Percentiles rank a stretch among this genome's conserved stretches.
Conservation (phyloP, 2,113 vertebrate genomes). For the Centropristis striata region DNA sequence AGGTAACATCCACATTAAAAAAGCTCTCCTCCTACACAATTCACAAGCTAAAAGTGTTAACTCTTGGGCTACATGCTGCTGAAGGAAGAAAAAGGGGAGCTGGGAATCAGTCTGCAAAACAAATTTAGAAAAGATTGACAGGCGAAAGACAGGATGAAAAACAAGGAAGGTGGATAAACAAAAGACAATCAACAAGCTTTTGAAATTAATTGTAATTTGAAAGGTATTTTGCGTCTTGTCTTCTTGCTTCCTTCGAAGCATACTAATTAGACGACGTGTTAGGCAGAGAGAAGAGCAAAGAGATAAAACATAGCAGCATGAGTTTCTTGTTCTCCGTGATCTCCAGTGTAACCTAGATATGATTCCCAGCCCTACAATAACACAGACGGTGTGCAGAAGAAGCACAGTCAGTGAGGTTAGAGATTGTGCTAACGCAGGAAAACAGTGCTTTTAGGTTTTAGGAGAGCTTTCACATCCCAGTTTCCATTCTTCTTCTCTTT, state of each 20-base stretch:
- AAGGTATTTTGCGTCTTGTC: constrained; percentile 41
- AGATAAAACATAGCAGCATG: constrained; percentile 50
- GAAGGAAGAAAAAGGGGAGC: too few relatives aligned
- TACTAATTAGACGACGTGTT: constrained; percentile 54
- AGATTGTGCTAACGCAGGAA: neutral
- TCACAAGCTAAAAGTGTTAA: neutral
- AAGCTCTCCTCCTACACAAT: neutral
- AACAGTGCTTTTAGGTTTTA: constrained; percentile 1
- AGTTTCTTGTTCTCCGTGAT: constrained; percentile 52
- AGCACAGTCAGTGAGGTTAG: constrained; percentile 6
- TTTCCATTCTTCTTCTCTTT: constrained; percentile 18
- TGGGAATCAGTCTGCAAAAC: neutral
- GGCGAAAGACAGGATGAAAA: neutral
- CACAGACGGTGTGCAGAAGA: constrained; percentile 22
- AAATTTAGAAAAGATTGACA: neutral
- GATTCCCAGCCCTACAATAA: constrained; percentile 41
- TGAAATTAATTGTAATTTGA: constrained; percentile 46
- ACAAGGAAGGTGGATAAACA: constrained; percentile 8
- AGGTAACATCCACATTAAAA: neutral
- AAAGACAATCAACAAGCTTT: constrained; percentile 29
- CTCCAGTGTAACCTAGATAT: constrained; percentile 57
- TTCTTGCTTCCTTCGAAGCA: constrained; percentile 31
- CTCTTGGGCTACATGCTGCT: too few relatives aligned
- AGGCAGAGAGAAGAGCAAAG: constrained; percentile 29
- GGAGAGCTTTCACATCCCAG: constrained; percentile 5